A percentile compares a stretch with the other conserved stretches of the same genome.
These are phyloP conservation scores for Sphaerophoria taeniata DNA, from an alignment of 2,888 invertebrate species.

Conservation along the genomic window DNA sequence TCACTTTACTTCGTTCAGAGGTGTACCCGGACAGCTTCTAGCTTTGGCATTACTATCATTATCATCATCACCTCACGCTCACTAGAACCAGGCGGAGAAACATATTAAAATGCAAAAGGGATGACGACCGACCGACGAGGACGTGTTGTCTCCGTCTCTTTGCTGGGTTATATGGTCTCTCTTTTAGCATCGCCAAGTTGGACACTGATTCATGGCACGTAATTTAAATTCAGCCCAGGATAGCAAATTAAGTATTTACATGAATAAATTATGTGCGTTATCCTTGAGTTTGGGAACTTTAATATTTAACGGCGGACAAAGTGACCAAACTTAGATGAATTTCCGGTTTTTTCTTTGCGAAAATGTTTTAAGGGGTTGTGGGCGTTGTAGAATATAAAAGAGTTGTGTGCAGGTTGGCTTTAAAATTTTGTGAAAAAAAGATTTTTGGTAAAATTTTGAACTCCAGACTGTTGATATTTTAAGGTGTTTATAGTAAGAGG, in stretches of 20 bases:
- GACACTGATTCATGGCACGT: conserved; percentile 73
- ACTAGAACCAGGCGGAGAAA: conserved; percentile 20
- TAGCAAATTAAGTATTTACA: conserved; percentile 73
- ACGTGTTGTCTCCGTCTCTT: conserved; percentile 33
- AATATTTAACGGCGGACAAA: conserved; percentile 49
- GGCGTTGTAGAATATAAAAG: background rate
- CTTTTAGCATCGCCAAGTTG: conserved; percentile 28
- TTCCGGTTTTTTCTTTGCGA: background rate
- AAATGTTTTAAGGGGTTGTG: background rate
- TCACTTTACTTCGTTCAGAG: conserved; percentile 34
- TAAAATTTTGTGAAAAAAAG: too few species aligned
- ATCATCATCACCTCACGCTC: conserved; percentile 61
- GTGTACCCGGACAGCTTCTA: conserved; percentile 44
- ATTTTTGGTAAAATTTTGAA: too few species aligned
- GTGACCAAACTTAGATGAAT: conserved; percentile 25
- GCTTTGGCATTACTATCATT: conserved; percentile 59
- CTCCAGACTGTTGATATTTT: too few species aligned
- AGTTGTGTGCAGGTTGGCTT: background rate
- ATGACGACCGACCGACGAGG: conserved; percentile 8
- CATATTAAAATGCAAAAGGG: conserved; percentile 70
- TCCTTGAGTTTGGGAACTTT: conserved; percentile 53
- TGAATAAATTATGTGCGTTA: conserved; percentile 73
- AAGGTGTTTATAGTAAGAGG: too few species aligned
- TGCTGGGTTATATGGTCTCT: conserved; percentile 9
- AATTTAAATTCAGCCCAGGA: conserved; percentile 72